Conservation (phyloP, 2,113 vertebrate species). For the Bujurquina vittata region DNA sequence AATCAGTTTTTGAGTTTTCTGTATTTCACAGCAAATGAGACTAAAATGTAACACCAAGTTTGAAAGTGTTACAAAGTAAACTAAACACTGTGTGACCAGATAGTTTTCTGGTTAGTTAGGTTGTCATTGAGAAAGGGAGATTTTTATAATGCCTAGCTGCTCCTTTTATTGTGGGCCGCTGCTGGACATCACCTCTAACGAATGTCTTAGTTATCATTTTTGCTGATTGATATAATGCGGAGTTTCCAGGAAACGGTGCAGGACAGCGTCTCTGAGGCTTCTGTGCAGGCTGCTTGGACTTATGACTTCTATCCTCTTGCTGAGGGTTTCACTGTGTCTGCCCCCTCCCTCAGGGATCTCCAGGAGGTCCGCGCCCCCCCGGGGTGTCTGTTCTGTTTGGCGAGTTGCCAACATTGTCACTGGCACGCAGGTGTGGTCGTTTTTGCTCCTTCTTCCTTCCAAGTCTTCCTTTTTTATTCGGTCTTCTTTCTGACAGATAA, state of each 20-base stretch:
- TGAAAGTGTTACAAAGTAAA: too few relatives aligned
- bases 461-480: conserved; percentile 32
- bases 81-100: not conserved
- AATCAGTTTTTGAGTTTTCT: too few relatives aligned
- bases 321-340: not conserved
- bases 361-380: not conserved
- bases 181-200: not conserved
- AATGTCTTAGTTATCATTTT: not conserved
- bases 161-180: not conserved
- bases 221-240: not conserved
- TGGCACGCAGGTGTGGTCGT: conserved; percentile 31
- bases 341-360: not conserved
- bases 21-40: too few relatives aligned
- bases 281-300: not conserved
- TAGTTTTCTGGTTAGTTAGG: not conserved
- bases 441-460: conserved; percentile 56
- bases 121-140: not conserved
- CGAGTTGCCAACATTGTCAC: conserved; percentile 1
- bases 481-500: conserved; percentile 55
- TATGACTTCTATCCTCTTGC: not conserved
- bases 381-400: not conserved
- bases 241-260: too few relatives aligned
- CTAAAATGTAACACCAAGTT: too few relatives aligned
- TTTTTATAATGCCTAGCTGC: not conserved
- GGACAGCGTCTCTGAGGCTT: not conserved